Percentiles rank a stretch among this genome's conserved stretches.
Evolutionary conservation across 2,797 vertebrate species (phyloP).

Genomic region (Phataginus tetradactyla): DNA sequence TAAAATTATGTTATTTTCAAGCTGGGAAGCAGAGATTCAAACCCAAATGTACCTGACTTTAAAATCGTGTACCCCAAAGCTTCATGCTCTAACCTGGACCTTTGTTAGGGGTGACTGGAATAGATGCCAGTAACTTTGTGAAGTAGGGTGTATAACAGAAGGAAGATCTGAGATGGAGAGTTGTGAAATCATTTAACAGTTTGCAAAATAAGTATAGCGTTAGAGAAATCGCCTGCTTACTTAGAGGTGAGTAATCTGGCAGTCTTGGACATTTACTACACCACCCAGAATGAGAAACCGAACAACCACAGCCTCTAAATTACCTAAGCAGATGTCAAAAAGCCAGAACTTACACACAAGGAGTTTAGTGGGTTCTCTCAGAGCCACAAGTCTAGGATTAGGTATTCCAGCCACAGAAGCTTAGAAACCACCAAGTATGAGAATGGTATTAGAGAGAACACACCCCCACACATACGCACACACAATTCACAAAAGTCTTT

Average conservation of each 20-base stretch:
- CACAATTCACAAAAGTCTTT: not conserved
- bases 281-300: conserved; percentile 25
- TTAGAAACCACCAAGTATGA: not conserved
- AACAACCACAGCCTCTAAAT: not conserved
- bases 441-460: not conserved
- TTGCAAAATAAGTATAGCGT: conserved; percentile 29
- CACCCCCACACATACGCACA: not conserved
- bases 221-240: conserved; percentile 39
- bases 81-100: not conserved
- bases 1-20: not conserved
- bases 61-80: not conserved
- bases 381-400: not conserved
- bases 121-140: not conserved
- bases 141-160: not conserved
- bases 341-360: not conserved
- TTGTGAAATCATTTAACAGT: conserved; percentile 43
- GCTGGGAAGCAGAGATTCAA: not conserved
- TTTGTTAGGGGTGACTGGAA: not conserved
- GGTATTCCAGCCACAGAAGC: not conserved
- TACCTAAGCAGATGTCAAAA: conserved; percentile 37
- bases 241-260: conserved; percentile 48
- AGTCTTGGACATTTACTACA: not conserved
- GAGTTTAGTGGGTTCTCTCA: not conserved
- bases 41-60: not conserved
- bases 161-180: not conserved